phyloP scores from a whole-genome alignment of 1,140 invertebrate species.

The Calephelis nemesis region DNA sequence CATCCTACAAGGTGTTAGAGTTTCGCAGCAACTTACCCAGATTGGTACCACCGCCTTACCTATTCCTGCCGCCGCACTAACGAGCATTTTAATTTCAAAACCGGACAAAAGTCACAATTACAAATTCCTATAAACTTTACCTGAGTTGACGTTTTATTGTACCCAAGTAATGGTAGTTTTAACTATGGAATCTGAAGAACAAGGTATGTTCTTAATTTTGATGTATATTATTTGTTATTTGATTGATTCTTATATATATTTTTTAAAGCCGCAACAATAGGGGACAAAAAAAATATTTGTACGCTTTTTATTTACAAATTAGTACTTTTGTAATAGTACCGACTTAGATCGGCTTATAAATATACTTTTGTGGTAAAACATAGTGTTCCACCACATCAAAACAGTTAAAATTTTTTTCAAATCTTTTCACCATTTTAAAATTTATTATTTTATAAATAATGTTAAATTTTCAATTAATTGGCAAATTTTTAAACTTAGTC shows the following conservation, averaged over 20 bases:
- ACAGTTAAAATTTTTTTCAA: conserved; percentile 4
- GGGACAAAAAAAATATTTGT: conserved; percentile 7
- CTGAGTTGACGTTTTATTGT: conserved; percentile 3
- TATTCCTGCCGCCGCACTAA: no score
- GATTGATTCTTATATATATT: conserved; percentile 1
- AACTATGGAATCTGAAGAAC: conserved; percentile 5
- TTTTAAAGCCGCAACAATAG: background rate
- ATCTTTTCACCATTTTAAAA: no score
- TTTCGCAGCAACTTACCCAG: no score
- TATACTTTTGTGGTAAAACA: background rate
- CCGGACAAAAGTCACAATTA: conserved; percentile 14
- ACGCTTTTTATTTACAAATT: background rate
- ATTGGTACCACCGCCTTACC: no score
- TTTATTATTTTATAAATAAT: no score
- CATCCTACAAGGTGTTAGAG: no score
- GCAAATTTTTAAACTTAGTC: no score
- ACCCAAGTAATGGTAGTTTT: conserved; percentile 10
- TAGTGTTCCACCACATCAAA: background rate
- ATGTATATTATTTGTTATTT: conserved; percentile 1
- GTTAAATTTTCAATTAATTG: no score
- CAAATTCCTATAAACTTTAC: conserved; percentile 1
- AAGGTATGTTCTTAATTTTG: conserved; percentile 8
- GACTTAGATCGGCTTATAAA: background rate
- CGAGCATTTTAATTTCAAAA: conserved; percentile 14
- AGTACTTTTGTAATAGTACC: conserved; percentile 11